Base-by-base conservation (phyloP, 2,797 vertebrate genomes). In the Acanthurus leucopareius region DNA sequence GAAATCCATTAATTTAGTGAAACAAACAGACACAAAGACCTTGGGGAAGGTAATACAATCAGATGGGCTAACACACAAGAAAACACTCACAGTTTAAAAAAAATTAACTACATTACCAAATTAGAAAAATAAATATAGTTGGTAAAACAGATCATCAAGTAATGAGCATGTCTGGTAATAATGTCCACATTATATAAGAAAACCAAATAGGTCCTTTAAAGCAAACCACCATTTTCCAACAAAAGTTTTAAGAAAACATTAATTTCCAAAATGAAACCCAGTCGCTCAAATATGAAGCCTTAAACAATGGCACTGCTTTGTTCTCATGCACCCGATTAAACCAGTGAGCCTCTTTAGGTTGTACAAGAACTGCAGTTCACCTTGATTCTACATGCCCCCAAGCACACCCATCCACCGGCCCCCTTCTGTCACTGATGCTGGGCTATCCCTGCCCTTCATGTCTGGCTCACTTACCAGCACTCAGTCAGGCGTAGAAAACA, bases 401-500 rank as follows among this genome's bases (percentile, higher is more conserved):
- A 58, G 67, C 69, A 62, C 57, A 59, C 20, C 49, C 48, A 32
- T 52, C 59, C 65, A 59, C 42, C 64, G 14, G 54, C 75, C 57
- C 40, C 35, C 25, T 20, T 20, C 40, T 54, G 25, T 44, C 75
- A 65, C 47, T 56, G 63, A 63, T 52, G 32, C 69, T 47, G 51
- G 60, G 75, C 25, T 69, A 73, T 73, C 65, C 77, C 89, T 49
- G 7, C 47, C 32, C 32, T 35, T 7, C 32, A 35, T 35, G 32
- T 35, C 32, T 35, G 32, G 32, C 32, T 35, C 32, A 35, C 32
- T 35, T 35, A 35, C 32, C 77, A 77, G 64, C 62, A 84, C 38
- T 72, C 88, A 86, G 75, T 86, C 79, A 86, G 81, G 85, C 80
- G 38, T 38, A 86, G 28, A 80, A 77, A 86, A 76, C 72, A 85